Evolutionary conservation across 2,888 invertebrate genomes (phyloP), one percentile per base, ranked within the genome.

Genomic region (Sepioteuthis lessoniana): DNA sequence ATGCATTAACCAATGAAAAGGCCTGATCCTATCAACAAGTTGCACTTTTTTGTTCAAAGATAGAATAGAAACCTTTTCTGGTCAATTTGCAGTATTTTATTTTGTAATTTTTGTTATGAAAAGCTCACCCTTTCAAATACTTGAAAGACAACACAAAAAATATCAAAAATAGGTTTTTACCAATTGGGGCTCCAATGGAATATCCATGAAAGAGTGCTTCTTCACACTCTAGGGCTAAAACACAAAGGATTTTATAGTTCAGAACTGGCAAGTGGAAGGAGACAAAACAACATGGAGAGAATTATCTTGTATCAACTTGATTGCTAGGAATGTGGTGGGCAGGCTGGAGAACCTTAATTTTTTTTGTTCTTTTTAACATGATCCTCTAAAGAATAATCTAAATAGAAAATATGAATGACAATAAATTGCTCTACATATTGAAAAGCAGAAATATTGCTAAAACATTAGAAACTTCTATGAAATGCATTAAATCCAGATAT

Each of bases 141-240:
- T 92, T 92, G 47, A 47, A 92, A 92, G 92, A 92, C 92, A 92
- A 92, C 92, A 92, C 92, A 92, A 92, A 92, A 92, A 91, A 91
- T 42, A 91, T 47, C 46, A 92, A 92, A 92, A 47, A 47, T 47
- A 47, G 92, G 46, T 92, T 47, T 92, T 92, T 92, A 92, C 92
- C 92, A 92, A 92, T 92, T 47, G 47, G 42, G 46, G 47, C 47
- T 92, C 92, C 92, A 42, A 92, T 47, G 92, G 42, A 92, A 47
- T 92, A 92, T 92, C 92, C 92, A 92, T 47, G 92, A 42, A 92
- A 92, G 92, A 92, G 92, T 47, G 92, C n/a, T 92, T 92, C 92
- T n/a, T n/a, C 42, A 46, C 92, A 47, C 92, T 92, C 92, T 92
- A 92, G 28, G 92, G 92, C 92, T 92, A 92, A 46, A 92, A 92